Evolutionary conservation across 2,113 vertebrate genomes (phyloP).

Genomic region (Zosterops japonicus): DNA sequence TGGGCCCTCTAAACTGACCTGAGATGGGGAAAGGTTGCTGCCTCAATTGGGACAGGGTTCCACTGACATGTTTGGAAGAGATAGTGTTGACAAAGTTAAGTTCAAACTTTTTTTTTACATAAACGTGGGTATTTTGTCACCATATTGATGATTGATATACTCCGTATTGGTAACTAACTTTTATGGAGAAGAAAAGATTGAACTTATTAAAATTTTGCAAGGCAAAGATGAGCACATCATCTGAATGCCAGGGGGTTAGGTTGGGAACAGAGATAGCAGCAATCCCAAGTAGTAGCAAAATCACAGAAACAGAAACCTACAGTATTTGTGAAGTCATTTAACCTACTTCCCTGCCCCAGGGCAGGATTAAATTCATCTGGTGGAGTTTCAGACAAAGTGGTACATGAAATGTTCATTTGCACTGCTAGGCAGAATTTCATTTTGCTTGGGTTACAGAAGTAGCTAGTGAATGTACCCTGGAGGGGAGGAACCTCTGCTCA

Average conservation of each 20-base stretch:
- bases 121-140: neutral
- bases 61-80: accelerated
- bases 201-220: neutral
- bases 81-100: neutral
- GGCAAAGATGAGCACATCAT: neutral
- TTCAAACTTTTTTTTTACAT: neutral
- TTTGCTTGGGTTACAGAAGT: neutral
- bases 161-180: neutral
- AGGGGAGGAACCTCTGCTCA: neutral
- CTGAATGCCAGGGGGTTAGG: neutral
- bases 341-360: neutral
- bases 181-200: neutral
- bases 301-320: neutral
- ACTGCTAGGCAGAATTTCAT: neutral
- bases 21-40: neutral
- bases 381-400: neutral
- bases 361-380: neutral
- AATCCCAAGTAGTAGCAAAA: neutral
- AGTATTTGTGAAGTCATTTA: neutral
- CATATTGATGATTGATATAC: accelerated
- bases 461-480: neutral
- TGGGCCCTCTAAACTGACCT: neutral
- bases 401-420: neutral
- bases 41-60: neutral
- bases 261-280: neutral